Evolutionary conservation across 2,888 invertebrate genomes (phyloP).

Genomic region (Tipula confusa): DNA sequence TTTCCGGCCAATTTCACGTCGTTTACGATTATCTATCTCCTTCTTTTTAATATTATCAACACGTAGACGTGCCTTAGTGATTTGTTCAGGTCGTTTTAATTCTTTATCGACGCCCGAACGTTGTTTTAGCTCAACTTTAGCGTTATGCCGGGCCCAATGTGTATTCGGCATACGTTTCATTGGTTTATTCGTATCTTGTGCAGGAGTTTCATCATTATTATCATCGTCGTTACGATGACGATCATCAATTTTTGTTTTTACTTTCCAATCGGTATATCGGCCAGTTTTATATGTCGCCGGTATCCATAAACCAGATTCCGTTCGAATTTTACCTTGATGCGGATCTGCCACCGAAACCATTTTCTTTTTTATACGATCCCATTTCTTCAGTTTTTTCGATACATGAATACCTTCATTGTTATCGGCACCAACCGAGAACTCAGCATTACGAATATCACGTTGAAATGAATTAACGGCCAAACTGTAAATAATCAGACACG

Average conservation of each 20-base stretch:
- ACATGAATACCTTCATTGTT: slow-evolving; percentile 69
- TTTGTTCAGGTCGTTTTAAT: slow-evolving; percentile 69
- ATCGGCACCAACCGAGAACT: slow-evolving; percentile 72
- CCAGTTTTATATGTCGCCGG: slow-evolving; percentile 92
- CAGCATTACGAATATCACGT: slow-evolving; percentile 69
- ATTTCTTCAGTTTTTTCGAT: slow-evolving; percentile 63
- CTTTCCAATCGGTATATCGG: slow-evolving; percentile 81
- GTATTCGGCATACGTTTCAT: slow-evolving; percentile 54
- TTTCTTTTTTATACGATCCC: slow-evolving; percentile 96
- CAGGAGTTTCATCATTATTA: slow-evolving; percentile 42
- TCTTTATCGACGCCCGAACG: slow-evolving; percentile 54
- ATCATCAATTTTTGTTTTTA: slow-evolving; percentile 56
- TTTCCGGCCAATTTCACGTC: neutral
- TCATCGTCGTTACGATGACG: slow-evolving; percentile 44
- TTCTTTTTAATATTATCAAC: slow-evolving; percentile 59
- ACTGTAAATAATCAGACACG: neutral
- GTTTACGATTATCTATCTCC: slow-evolving; percentile 49
- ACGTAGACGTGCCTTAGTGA: slow-evolving; percentile 65
- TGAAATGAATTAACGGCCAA: slow-evolving; percentile 73
- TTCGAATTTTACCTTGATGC: slow-evolving; percentile 76
- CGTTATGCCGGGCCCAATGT: slow-evolving; percentile 71
- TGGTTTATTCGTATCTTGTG: slow-evolving; percentile 35
- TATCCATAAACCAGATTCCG: slow-evolving; percentile 93
- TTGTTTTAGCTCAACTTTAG: slow-evolving; percentile 61
- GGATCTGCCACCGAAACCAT: slow-evolving; percentile 64